Percentiles rank a stretch among this genome's conserved stretches.
Evolutionary conservation across 1,140 invertebrate genomes (phyloP).

Genomic region (Ooceraea biroi): DNA sequence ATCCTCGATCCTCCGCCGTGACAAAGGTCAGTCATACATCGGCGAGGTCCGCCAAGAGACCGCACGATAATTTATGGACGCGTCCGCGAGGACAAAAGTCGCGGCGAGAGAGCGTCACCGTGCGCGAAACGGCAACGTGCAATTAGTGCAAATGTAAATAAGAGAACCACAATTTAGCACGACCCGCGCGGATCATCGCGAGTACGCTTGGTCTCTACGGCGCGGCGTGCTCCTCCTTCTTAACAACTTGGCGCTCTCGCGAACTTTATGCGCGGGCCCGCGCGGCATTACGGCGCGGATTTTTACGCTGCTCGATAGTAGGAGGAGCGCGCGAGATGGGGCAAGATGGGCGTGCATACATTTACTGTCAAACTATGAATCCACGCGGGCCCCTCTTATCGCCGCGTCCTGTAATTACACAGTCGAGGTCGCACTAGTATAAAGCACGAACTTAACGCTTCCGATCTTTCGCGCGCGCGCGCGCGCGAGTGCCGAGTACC

Average conservation of each 20-base stretch:
- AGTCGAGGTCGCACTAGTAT: constrained; percentile 60
- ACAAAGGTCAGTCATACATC: constrained; percentile 10
- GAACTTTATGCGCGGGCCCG: constrained; percentile 69
- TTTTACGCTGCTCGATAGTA: constrained; percentile 50
- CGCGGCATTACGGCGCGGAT: constrained; percentile 16
- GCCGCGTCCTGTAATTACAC: constrained; percentile 70
- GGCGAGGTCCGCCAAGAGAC: constrained; percentile 13
- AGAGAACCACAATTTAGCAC: constrained; percentile 66
- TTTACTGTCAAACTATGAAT: constrained; percentile 74
- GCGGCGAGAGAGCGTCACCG: constrained; percentile 25
- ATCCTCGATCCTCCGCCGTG: constrained; percentile 32
- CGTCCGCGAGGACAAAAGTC: constrained; percentile 58
- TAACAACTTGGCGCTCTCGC: constrained; percentile 63
- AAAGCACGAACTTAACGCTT: constrained; percentile 68
- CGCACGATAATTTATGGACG: constrained; percentile 55
- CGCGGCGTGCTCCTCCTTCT: constrained; percentile 50
- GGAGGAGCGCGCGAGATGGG: constrained; percentile 50
- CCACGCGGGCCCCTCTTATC: constrained; percentile 64
- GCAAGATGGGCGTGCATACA: constrained; percentile 72
- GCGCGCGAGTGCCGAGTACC: constrained; percentile 4
- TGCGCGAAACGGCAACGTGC: constrained; percentile 48
- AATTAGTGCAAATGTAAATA: constrained; percentile 73
- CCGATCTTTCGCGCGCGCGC: constrained; percentile 49
- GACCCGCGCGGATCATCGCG: constrained; percentile 36
- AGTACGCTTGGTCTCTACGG: neutral